Evolutionary conservation across 2,797 vertebrate genomes (phyloP).

Genomic region (Pipistrellus pipistrellus): DNA sequence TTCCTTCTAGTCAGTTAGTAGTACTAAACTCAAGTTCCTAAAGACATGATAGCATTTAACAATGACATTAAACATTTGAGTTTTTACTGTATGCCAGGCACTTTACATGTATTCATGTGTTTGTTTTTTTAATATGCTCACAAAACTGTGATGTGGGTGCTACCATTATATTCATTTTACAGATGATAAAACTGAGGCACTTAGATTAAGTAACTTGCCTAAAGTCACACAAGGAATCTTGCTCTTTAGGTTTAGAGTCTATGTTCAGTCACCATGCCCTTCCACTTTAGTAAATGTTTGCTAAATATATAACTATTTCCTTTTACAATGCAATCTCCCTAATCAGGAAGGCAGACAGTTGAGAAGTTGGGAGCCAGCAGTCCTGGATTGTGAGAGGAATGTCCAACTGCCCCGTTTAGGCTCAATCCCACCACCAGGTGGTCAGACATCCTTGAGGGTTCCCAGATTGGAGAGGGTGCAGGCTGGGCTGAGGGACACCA

Average conservation of each 20-base stretch:
- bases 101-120: neutral
- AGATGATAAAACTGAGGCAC: neutral
- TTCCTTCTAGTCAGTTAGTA: neutral
- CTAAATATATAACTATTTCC: neutral
- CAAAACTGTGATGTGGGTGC: neutral
- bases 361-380: too few relatives aligned
- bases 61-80: constrained; percentile 1
- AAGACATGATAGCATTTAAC: neutral
- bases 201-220: neutral
- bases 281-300: constrained; percentile 38
- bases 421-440: too few relatives aligned
- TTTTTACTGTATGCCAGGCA: neutral
- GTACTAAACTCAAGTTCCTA: neutral
- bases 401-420: too few relatives aligned
- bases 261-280: neutral
- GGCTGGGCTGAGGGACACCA: too few relatives aligned
- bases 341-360: neutral
- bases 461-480: too few relatives aligned
- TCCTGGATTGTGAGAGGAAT: too few relatives aligned
- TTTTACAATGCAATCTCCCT: neutral
- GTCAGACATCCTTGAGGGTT: too few relatives aligned
- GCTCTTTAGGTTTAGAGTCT: neutral
- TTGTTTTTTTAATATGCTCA: neutral
- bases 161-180: neutral
- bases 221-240: neutral